These are phyloP conservation scores for Hippotragus niger DNA, from an alignment of 2,113 vertebrate species.

Conservation along the genomic window DNA sequence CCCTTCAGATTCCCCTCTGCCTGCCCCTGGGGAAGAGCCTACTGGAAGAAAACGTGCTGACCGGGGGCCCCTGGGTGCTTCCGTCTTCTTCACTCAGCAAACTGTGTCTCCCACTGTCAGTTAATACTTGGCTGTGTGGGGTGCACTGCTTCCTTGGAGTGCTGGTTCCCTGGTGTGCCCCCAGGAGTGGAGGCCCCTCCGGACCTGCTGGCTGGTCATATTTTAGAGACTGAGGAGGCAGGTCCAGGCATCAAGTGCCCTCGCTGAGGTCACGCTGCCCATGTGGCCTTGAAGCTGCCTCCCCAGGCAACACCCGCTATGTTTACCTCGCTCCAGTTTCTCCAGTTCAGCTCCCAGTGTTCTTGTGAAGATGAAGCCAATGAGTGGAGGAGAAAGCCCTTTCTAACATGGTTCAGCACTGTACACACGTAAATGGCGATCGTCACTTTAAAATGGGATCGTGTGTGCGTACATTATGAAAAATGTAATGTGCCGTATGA, in stretches of 20 bases:
- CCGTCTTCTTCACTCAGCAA: background rate
- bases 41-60: background rate
- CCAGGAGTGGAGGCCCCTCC: background rate
- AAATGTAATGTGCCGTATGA: background rate
- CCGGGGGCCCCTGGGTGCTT: background rate
- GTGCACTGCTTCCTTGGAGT: background rate
- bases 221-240: background rate
- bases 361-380: background rate
- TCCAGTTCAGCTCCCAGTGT: background rate
- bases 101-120: background rate
- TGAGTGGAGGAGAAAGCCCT: background rate
- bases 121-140: background rate
- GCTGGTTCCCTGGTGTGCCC: background rate
- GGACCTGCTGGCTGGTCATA: background rate
- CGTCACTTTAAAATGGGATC: background rate
- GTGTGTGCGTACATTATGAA: background rate
- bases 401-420: background rate
- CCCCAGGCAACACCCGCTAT: fast-evolving
- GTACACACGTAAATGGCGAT: background rate
- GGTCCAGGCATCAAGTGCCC: background rate
- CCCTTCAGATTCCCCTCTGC: background rate
- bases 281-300: background rate
- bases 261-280: fast-evolving
- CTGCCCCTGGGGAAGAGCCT: background rate
- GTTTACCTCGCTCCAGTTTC: background rate